Conservation (phyloP, 2,888 invertebrate genomes). For the Leptinotarsa tumamoca region DNA sequence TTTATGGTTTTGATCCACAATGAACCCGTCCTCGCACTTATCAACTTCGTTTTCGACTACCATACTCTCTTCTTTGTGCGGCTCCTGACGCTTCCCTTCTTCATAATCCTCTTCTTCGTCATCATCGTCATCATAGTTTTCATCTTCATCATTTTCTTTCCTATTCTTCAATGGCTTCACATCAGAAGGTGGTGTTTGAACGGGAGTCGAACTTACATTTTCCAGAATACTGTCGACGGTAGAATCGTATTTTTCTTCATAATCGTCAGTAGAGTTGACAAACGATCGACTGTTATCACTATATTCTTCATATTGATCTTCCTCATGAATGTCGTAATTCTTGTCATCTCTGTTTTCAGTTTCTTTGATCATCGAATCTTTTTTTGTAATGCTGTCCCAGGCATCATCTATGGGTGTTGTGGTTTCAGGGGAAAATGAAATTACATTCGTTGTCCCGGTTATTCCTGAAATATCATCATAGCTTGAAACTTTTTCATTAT, state of each 20-base stretch:
- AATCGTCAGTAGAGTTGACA: neutral
- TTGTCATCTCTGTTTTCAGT: conserved; percentile 26
- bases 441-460: neutral
- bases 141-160: conserved; percentile 5
- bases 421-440: neutral
- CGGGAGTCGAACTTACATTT: neutral
- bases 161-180: neutral
- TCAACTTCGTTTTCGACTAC: conserved; percentile 28
- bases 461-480: neutral
- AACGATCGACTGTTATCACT: neutral
- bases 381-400: neutral
- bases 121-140: conserved; percentile 23
- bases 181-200: neutral
- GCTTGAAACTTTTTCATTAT: neutral
- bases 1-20: conserved; percentile 65
- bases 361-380: neutral
- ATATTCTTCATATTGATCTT: neutral
- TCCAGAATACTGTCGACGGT: neutral
- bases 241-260: neutral
- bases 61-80: conserved; percentile 35
- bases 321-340: neutral
- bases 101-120: conserved; percentile 20
- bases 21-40: conserved; percentile 61
- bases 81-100: conserved; percentile 21
- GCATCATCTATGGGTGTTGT: neutral